These are phyloP conservation scores for Lucilia cuprina DNA, from an alignment of 1,140 invertebrate genomes.

Conservation along the genomic window DNA sequence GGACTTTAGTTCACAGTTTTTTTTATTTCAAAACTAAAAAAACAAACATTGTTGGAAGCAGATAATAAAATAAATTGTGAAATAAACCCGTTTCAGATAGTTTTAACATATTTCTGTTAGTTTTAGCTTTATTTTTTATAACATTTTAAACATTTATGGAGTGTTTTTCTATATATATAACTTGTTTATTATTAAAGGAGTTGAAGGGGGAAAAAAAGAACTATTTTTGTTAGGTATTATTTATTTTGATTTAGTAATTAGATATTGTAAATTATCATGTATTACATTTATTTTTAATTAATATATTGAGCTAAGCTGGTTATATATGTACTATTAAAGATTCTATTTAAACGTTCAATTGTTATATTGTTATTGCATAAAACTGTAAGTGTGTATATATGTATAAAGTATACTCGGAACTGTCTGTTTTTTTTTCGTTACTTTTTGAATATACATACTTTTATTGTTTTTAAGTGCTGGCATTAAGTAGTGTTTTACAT, in stretches of 20 bases:
- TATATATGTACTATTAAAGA: background rate
- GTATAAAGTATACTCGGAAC: slow-evolving; percentile 17
- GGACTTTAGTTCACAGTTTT: too few relatives aligned
- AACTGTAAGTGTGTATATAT: background rate
- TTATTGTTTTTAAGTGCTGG: background rate
- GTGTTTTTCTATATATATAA: background rate
- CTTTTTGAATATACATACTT: background rate
- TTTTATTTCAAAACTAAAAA: too few relatives aligned
- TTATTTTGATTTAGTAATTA: background rate
- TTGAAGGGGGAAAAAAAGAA: background rate
- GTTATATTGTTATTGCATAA: background rate
- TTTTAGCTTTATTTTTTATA: background rate
- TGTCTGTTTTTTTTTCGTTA: background rate
- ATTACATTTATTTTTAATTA: background rate
- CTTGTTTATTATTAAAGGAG: background rate
- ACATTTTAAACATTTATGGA: slow-evolving; percentile 18
- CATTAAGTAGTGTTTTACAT: slow-evolving; percentile 23
- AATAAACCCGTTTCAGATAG: background rate
- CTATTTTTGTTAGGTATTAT: background rate
- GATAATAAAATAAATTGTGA: too few relatives aligned
- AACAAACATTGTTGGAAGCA: too few relatives aligned
- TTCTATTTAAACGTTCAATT: slow-evolving; percentile 9
- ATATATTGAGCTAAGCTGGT: slow-evolving; percentile 5
- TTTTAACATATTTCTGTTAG: background rate
- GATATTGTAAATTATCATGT: background rate